These are phyloP conservation scores for Ectropis crepuscularia DNA, from an alignment of 2,888 invertebrate genomes.

Conservation along the genomic window DNA sequence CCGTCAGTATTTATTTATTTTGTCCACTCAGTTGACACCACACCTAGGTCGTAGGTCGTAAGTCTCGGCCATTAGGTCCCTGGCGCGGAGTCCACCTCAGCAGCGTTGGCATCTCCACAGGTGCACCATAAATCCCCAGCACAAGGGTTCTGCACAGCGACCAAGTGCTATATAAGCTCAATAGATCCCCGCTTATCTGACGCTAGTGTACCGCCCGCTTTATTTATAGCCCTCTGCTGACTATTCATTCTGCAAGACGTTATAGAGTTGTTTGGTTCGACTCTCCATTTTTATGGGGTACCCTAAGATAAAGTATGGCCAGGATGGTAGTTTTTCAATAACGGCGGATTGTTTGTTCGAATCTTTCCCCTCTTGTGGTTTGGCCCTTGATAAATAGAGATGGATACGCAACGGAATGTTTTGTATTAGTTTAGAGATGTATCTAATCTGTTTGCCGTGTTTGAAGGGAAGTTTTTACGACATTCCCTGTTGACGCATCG, in stretches of 20 bases:
- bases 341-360: constrained; percentile 45
- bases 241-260: constrained; percentile 71
- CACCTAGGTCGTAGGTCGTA: no score
- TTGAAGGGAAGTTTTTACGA: constrained; percentile 25
- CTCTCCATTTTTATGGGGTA: constrained; percentile 61
- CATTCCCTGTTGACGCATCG: constrained; percentile 14
- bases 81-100: constrained; percentile 16
- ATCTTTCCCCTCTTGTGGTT: constrained; percentile 43
- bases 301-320: constrained; percentile 51
- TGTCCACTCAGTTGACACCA: no score
- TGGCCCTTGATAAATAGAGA: constrained; percentile 43
- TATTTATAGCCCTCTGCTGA: constrained; percentile 70
- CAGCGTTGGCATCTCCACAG: constrained; percentile 58
- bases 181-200: constrained; percentile 78
- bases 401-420: constrained; percentile 32
- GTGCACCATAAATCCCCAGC: constrained; percentile 65
- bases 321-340: constrained; percentile 46
- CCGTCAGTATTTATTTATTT: no score
- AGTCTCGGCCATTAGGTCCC: not conserved
- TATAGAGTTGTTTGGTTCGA: constrained; percentile 66
- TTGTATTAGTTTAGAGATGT: constrained; percentile 34
- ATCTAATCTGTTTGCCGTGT: constrained; percentile 25
- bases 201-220: constrained; percentile 63
- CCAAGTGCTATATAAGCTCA: constrained; percentile 75
- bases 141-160: constrained; percentile 61